Evolutionary conservation across 2,113 vertebrate genomes (phyloP), one percentile per base, ranked within the genome.

Genomic region (Muntiacus muntjak): DNA sequence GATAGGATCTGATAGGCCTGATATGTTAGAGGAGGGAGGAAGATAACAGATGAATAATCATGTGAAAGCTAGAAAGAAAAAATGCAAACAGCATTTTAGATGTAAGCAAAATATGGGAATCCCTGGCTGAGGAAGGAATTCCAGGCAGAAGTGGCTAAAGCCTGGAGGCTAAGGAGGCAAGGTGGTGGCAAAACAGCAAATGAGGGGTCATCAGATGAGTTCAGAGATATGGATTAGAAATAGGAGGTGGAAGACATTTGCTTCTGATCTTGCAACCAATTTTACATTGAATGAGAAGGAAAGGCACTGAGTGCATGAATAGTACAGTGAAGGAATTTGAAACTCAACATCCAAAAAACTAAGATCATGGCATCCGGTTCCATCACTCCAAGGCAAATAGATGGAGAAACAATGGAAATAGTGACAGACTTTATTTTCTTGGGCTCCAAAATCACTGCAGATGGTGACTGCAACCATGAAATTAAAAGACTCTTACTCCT

Each of bases 191-290:
- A 3, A 26, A 23, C 19, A 81, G 10, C 6, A 71, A 55, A 30
- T 1, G 13, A 11, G 6, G 3, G 1, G 3, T 13, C 9, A 30
- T 16, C 19, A 3, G 2, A 7, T 17, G 30, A 81, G 13, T 47
- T 60, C 50, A 6, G 43, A 62, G 57, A 67, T 7, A 13, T 26
- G 1, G 11, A 45, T 13, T 64, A 11, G 3, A 43, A 47, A 33
- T 9, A 21, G 5, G 13, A 17, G 25, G 14, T 28, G 14, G 1
- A 15, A 2, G 4, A 2, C 16, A 0, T 71, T 25, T 25, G 33
- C 16, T 55, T n/a, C 19, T 55, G 19, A 7, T 5, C 8, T 87
- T 78, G 50, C 3, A 60, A 33, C 13, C 19, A 17, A 2, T 67
- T 79, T 23, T 17, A 15, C 28, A 58, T 58, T 60, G 45, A 67